Conservation (phyloP, 2,888 invertebrate genomes). For the Zhuqinia jingwanae region DNA sequence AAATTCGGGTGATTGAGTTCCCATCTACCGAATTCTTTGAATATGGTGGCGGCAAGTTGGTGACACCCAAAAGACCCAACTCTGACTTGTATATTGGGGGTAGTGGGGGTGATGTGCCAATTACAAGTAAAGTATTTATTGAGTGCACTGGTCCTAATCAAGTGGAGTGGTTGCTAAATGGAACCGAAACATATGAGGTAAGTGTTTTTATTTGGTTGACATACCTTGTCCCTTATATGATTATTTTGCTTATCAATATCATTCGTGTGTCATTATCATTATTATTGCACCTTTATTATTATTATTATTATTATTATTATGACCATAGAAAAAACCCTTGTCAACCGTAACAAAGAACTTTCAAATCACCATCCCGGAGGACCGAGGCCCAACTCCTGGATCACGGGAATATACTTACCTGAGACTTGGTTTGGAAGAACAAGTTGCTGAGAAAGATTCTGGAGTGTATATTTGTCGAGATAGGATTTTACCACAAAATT, state of each 20-base stretch:
- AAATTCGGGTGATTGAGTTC: slow-evolving; percentile 57
- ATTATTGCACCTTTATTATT: too few species aligned
- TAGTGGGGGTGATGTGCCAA: slow-evolving; percentile 54
- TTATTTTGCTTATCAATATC: too few species aligned
- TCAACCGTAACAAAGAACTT: slow-evolving; percentile 56
- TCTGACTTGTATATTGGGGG: slow-evolving; percentile 56
- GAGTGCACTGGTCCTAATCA: slow-evolving; percentile 64
- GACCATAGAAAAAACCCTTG: slow-evolving; percentile 12
- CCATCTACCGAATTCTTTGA: slow-evolving; percentile 60
- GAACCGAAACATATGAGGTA: slow-evolving; percentile 25
- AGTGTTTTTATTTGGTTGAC: too few species aligned
- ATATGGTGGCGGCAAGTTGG: slow-evolving; percentile 61
- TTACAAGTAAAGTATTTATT: slow-evolving; percentile 57
- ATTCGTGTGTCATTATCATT: too few species aligned
- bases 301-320: background rate
- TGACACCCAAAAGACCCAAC: slow-evolving; percentile 53
- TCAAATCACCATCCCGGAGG: slow-evolving; percentile 60
- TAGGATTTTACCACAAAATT: slow-evolving; percentile 63
- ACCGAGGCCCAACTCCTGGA: slow-evolving; percentile 43
- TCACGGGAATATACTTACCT: slow-evolving; percentile 59
- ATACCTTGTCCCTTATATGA: too few species aligned
- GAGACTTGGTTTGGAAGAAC: slow-evolving; percentile 51
- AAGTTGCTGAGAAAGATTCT: slow-evolving; percentile 38
- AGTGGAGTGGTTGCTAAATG: slow-evolving; percentile 51
- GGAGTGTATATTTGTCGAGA: slow-evolving; percentile 54